Evolutionary conservation across 2,797 vertebrate genomes (phyloP).

Genomic region (Hephaestus fuliginosus): DNA sequence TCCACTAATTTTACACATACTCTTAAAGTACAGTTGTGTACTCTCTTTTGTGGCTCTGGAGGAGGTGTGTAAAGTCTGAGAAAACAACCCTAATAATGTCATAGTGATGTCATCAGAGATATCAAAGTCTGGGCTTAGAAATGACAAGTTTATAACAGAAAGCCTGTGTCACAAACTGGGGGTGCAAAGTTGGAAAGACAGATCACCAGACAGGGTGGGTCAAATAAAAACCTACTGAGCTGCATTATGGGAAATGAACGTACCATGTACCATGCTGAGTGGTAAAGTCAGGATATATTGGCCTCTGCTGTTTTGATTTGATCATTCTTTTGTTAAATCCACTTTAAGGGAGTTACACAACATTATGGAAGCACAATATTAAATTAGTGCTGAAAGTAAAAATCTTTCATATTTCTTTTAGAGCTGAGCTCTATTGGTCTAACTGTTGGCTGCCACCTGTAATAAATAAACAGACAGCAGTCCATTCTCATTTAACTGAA

Average conservation of each 20-base stretch:
- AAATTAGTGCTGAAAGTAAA: neutral
- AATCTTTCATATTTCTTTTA: neutral
- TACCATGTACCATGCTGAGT: neutral
- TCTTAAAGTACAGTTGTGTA: no score
- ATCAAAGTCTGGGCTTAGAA: neutral
- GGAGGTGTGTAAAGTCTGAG: no score
- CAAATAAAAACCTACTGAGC: neutral
- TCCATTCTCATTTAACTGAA: slow-evolving; percentile 65
- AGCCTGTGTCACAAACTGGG: no score
- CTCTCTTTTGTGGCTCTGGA: no score
- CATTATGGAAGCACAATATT: neutral
- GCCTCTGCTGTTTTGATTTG: neutral
- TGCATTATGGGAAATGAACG: neutral
- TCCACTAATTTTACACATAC: no score
- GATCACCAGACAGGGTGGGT: neutral
- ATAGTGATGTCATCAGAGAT: no score
- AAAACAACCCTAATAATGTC: no score
- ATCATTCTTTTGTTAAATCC: neutral
- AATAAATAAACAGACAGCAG: slow-evolving; percentile 34
- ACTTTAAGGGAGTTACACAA: neutral
- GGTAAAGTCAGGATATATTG: neutral
- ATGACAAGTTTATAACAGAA: neutral
- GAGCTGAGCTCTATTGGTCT: neutral
- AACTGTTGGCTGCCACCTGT: neutral
- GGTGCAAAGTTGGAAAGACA: no score